Base-by-base conservation (phyloP, 2,888 invertebrate genomes). In the Napeogenes sylphis region DNA sequence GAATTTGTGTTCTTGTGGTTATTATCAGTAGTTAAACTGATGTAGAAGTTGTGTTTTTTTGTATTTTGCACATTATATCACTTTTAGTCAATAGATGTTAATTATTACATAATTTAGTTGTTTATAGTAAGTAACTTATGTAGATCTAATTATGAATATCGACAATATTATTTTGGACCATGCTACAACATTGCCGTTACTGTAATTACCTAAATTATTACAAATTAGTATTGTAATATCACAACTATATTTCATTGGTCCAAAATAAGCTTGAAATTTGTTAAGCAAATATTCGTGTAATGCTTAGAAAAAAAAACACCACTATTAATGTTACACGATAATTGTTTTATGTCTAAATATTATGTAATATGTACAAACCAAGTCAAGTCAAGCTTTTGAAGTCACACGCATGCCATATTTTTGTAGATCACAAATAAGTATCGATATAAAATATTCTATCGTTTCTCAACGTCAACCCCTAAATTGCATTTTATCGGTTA, bases 381-480 rank as follows among this genome's bases (percentile, higher is more conserved):
- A 53, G 51, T 56, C 45, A 82, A 81, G 77, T 79, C 46, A 72
- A 76, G 71, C 67, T 75, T 73, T 60, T 68, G 59, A 68, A 71
- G 73, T 73, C 75, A 74, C 75, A 71, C 71, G 80, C 80, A 81
- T 85, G 85, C 85, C 85, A 85, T 86, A 84, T 79, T 76, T 72
- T 73, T 75, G 65, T 73, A 73, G 69, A 70, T 67, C 67, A 70
- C 68, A 57, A 65, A 60, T 63, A 62, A 51, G 47, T 35, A 66
- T 59, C 53, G 10, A 30, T 47, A 30, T 51, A 12, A 30, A 30
- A 30, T 12, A 10, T 42, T 42, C 42, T 12, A 10, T 8, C 12
- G 42, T 42, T 42, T 42, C 42, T 42, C 42, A 42, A 10, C 8
- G 3, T 10, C 10, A 3, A 12, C 10, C 42, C 21, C 21, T 21